Percentiles rank a stretch among this genome's conserved stretches.
phyloP scores from a whole-genome alignment of 2,888 invertebrate species.

The Argynnis bischoffii region DNA sequence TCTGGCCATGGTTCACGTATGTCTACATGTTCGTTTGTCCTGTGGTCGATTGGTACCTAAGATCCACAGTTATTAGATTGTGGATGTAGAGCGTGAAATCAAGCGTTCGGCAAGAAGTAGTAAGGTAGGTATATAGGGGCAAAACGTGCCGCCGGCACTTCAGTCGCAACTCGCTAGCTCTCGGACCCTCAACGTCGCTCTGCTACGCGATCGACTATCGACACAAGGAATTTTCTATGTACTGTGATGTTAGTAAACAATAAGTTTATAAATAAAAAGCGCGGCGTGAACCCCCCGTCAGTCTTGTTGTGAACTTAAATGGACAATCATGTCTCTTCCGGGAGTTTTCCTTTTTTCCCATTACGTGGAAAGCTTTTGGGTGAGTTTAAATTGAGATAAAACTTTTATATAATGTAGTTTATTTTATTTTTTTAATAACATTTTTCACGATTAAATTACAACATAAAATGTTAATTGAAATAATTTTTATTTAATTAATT shows the following conservation, averaged over 20 bases:
- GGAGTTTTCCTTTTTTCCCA: constrained; percentile 72
- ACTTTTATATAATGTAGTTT: not conserved
- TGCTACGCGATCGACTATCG: constrained; percentile 38
- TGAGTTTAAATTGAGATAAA: constrained; percentile 52
- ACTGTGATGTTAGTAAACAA: constrained; percentile 77
- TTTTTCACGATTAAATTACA: not conserved
- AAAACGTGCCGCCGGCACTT: constrained; percentile 55
- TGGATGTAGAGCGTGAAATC: constrained; percentile 79
- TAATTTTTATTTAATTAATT: not conserved
- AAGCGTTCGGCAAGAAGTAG: constrained; percentile 73
- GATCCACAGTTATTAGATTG: constrained; percentile 70
- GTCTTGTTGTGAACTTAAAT: constrained; percentile 63
- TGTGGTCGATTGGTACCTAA: constrained; percentile 49
- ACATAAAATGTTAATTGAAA: not conserved
- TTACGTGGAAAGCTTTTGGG: constrained; percentile 78
- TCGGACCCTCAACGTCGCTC: constrained; percentile 55
- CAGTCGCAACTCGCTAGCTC: constrained; percentile 58
- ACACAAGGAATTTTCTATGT: constrained; percentile 57
- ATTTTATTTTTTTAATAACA: constrained; percentile 10
- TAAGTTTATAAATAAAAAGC: constrained; percentile 74
- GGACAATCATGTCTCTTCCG: constrained; percentile 71
- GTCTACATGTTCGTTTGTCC: constrained; percentile 32
- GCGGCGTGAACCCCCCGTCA: constrained; percentile 59
- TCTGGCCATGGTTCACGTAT: constrained; percentile 51
- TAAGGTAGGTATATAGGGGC: constrained; percentile 72